A percentile compares a stretch with the other conserved stretches of the same genome.
phyloP scores from a whole-genome alignment of 2,113 vertebrate genomes.

The Trematomus loennbergii region DNA sequence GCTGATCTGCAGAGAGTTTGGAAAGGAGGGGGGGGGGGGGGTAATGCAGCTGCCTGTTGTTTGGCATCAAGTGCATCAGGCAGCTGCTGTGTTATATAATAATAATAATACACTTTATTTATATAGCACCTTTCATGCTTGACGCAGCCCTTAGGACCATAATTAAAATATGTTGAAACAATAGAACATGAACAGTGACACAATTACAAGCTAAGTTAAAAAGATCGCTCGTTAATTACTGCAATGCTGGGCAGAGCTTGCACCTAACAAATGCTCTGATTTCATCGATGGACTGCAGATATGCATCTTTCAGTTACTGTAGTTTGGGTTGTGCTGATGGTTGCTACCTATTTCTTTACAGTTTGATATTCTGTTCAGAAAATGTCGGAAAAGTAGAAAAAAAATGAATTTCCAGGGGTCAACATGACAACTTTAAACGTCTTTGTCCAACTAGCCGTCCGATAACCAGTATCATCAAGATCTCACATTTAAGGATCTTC shows the following conservation, averaged over 20 bases:
- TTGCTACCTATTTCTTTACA: background rate
- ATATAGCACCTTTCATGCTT: too few relatives aligned
- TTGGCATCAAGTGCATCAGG: constrained; percentile 49
- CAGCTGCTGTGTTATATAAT: constrained; percentile 41
- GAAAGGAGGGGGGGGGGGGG: constrained; percentile 37
- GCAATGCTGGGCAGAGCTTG: constrained; percentile 12
- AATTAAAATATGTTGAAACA: too few relatives aligned
- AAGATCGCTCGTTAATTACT: constrained; percentile 9
- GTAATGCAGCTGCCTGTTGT: constrained; percentile 69
- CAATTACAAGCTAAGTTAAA: too few relatives aligned
- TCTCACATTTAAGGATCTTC: background rate
- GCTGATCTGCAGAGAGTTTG: constrained; percentile 50
- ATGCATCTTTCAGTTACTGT: background rate
- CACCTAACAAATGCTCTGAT: background rate
- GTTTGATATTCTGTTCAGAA: background rate
- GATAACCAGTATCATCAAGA: background rate
- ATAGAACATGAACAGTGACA: too few relatives aligned
- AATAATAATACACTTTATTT: too few relatives aligned
- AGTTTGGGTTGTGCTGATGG: background rate
- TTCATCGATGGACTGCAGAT: background rate
- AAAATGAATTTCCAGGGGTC: background rate
- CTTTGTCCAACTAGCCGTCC: background rate
- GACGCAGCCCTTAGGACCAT: too few relatives aligned
- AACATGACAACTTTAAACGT: background rate
- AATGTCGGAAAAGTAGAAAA: background rate